A percentile compares a stretch with the other conserved stretches of the same genome.
Evolutionary conservation across 2,888 invertebrate genomes (phyloP).

Genomic region (Xanthia icteritia): DNA sequence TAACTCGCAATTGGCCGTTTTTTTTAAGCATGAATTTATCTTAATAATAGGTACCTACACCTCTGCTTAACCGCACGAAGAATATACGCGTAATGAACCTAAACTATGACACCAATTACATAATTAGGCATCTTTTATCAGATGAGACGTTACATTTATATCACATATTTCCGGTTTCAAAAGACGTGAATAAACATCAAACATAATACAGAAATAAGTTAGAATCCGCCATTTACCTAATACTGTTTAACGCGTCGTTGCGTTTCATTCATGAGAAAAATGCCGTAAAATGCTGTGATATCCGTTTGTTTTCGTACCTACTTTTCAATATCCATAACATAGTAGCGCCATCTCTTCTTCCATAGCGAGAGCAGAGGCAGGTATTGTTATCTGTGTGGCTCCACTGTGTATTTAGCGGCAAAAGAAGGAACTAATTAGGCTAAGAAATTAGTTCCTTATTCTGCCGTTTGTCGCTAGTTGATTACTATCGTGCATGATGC

Average conservation of each 20-base stretch:
- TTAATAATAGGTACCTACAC: neutral
- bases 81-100: neutral
- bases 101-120: neutral
- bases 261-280: conserved; percentile 31
- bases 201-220: neutral
- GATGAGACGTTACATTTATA: neutral
- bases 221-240: neutral
- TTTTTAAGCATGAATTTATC: too few relatives aligned
- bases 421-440: neutral
- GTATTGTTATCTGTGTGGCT: neutral
- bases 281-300: too few relatives aligned
- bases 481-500: neutral
- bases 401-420: too few relatives aligned
- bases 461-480: neutral
- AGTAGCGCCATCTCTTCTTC: neutral
- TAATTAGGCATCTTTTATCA: neutral
- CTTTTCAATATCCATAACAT: too few relatives aligned
- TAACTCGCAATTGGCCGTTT: too few relatives aligned
- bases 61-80: neutral
- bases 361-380: neutral
- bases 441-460: neutral
- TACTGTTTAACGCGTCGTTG: neutral
- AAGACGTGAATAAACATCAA: conserved; percentile 3
- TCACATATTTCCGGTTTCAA: conserved; percentile 2
- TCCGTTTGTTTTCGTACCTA: too few relatives aligned